A percentile compares a stretch with the other conserved stretches of the same genome.
Evolutionary conservation across 2,888 invertebrate species (phyloP).

Genomic region (Drosophila parthenogenetica): DNA sequence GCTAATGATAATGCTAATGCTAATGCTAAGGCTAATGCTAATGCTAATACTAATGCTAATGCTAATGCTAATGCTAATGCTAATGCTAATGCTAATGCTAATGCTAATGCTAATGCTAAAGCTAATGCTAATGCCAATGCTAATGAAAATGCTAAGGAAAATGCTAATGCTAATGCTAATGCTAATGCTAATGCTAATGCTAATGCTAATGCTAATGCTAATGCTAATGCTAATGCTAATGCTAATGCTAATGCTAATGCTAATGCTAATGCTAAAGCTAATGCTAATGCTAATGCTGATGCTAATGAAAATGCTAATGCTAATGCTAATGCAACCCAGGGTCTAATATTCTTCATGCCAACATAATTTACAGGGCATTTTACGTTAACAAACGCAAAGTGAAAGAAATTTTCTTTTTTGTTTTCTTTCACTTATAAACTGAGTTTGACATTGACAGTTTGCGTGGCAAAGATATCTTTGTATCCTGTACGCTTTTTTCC

Average conservation of each 20-base stretch:
- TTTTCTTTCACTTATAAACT: neutral
- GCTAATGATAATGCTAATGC: neutral
- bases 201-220: neutral
- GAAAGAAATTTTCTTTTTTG: neutral
- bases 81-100: no score
- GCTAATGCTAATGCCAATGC: no score
- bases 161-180: neutral
- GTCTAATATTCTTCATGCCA: neutral
- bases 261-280: no score
- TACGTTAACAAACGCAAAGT: neutral
- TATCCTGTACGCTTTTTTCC: neutral
- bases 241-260: no score
- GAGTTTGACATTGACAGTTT: slow-evolving; percentile 17
- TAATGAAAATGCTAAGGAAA: neutral
- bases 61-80: no score
- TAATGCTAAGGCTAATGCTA: neutral
- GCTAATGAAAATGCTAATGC: neutral
- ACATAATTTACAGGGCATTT: slow-evolving; percentile 1
- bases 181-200: neutral
- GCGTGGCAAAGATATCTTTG: slow-evolving; percentile 5
- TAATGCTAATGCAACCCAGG: neutral
- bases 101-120: no score
- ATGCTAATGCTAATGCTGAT: no score
- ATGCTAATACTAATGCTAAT: neutral
- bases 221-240: neutral